phyloP scores from a whole-genome alignment of 2,888 invertebrate species.

The Coenonympha arcania region DNA sequence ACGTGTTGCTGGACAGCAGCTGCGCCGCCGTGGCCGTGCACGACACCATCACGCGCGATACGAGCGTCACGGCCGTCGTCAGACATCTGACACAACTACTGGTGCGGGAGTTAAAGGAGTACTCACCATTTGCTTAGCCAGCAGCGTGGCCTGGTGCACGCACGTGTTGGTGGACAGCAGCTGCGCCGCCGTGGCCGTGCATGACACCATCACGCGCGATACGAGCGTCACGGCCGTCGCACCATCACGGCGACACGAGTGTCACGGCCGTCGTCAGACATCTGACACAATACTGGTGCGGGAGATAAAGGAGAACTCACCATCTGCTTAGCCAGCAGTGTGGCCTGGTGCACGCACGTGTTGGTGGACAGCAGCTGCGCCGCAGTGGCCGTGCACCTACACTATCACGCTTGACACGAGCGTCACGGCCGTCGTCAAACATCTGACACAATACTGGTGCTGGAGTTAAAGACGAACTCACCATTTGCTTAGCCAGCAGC shows the following conservation, averaged over 20 bases:
- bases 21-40: slow-evolving; percentile 36
- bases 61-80: slow-evolving; percentile 36
- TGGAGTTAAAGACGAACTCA: too few species aligned
- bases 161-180: slow-evolving; percentile 36
- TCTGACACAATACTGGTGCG: too few species aligned
- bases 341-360: slow-evolving; percentile 40
- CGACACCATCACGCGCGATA: slow-evolving; percentile 35
- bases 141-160: slow-evolving; percentile 43
- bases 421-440: slow-evolving; percentile 38
- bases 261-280: slow-evolving; percentile 38
- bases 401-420: slow-evolving; percentile 36
- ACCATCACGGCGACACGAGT: too few species aligned
- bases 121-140: slow-evolving; percentile 49
- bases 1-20: slow-evolving; percentile 35
- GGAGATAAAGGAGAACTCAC: too few species aligned
- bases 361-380: slow-evolving; percentile 36
- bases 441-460: too few species aligned
- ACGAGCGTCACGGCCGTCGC: slow-evolving; percentile 39
- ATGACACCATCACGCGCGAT: slow-evolving; percentile 35
- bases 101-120: too few species aligned
- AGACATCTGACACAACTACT: slow-evolving; percentile 39
- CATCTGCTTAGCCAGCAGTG: slow-evolving; percentile 43
- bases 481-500: slow-evolving; percentile 45
- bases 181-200: slow-evolving; percentile 35
- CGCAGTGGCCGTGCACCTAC: slow-evolving; percentile 34